Evolutionary conservation across 1,140 invertebrate species (phyloP), one percentile per base, ranked within the genome.

Genomic region (Meloidogyne chitwoodi): DNA sequence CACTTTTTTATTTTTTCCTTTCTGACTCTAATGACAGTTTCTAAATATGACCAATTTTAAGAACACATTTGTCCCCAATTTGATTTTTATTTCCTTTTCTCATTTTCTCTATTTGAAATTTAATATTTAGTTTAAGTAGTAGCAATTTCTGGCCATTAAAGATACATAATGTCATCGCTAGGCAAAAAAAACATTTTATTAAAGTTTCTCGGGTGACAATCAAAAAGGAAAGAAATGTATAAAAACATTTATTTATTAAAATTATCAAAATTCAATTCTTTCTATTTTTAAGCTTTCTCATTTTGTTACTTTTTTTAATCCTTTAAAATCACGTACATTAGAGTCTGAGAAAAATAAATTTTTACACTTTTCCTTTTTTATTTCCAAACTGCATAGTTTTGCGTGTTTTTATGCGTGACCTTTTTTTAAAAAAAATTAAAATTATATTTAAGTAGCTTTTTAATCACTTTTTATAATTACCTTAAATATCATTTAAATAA

Each of bases 61-160:
- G 27, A 66, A 29, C 65, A 66, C 14, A 66, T 31, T 66, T 31
- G 34, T 65, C 27, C 27, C 65, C n/a, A 66, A 22, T 22, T 38
- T 29, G 5, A 66, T 6, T 66, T 66, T 27, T 66, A 66, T 66
- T 66, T 66, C 19, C 6, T 66, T 66, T 31, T 66, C 22, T 16
- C 65, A 29, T 66, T 65, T 66, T 31, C 34, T 66, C 27, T 66
- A 24, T 31, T 66, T 66, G 65, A 66, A 66, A 66, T 66, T 22
- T 66, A 31, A 31, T 66, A 38, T 38, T 38, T 38, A 66, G 34
- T 66, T 66, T 66, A 19, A 19, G 11, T 26, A 31, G 27, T 66
- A 66, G 27, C n/a, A 31, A 27, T 66, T 66, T 31, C 19, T 66
- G 27, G 5, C 34, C 34, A 66, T 66, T 66, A 14, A 38, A 6